phyloP scores from a whole-genome alignment of 35 echinoderm and acorn worm species.

The Lytechinus variegatus region DNA sequence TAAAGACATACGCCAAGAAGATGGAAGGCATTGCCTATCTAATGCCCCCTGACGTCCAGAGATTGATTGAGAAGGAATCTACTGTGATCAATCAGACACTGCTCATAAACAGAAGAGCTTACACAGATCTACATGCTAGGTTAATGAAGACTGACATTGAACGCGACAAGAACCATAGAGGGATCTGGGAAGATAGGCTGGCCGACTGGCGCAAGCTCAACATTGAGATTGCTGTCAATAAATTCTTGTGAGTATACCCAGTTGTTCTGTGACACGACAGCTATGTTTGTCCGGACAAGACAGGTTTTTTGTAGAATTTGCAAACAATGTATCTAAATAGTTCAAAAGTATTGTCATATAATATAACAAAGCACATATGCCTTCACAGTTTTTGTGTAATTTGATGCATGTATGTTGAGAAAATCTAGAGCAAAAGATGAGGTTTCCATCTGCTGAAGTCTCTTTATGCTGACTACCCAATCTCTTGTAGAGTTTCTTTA shows the following conservation, averaged over 20 bases:
- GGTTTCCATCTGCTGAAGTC: no score
- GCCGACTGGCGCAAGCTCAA: slow-evolving; percentile 92
- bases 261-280: no score
- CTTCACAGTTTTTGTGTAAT: no score
- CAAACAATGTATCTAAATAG: no score
- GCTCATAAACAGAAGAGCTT: slow-evolving; percentile 81
- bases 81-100: slow-evolving; percentile 95
- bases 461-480: no score
- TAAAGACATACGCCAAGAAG: slow-evolving; percentile 91
- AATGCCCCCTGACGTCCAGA: slow-evolving; percentile 92
- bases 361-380: no score
- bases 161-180: slow-evolving; percentile 84
- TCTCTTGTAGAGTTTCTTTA: no score
- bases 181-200: slow-evolving; percentile 78
- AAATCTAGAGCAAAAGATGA: no score
- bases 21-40: slow-evolving; percentile 84
- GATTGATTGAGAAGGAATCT: slow-evolving; percentile 89
- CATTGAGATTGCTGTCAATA: slow-evolving; percentile 77
- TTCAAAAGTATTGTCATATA: no score
- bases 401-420: no score
- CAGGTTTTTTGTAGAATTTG: no score
- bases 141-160: slow-evolving; percentile 97
- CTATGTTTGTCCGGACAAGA: no score
- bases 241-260: slow-evolving; percentile 74
- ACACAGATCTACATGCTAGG: slow-evolving; percentile 79